Base-by-base conservation (phyloP, 2,888 invertebrate species). In the Drosophila kanekoi region DNA sequence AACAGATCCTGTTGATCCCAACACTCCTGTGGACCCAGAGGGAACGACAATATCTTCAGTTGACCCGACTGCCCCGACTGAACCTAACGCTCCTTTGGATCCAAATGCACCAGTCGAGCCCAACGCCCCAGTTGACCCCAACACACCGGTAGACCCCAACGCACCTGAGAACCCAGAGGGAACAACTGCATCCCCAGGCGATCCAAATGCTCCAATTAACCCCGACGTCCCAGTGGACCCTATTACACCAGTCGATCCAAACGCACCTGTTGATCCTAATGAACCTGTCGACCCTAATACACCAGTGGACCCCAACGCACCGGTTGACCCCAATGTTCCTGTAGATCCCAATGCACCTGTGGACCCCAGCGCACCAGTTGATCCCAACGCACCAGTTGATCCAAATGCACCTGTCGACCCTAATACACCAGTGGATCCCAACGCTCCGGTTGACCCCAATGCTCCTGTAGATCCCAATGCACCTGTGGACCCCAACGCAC, bases 351-450 rank as follows among this genome's bases (percentile, higher is more conserved):
- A 23, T 5, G 45, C 32, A 14, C 45, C 45, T 4, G 20, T 5
- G 20, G 5, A 20, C 5, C 23, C 23, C 23, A 23, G 5, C 23
- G 5, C 20, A 5, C 23, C 23, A 28, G 23, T 23, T 0, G 23
- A 28, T 1, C 23, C 23, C 2, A 28, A 28, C 3, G 32, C 32
- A 5, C 56, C 56, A 16, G 11, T 37, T 0, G 37, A 56, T 1
- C 63, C 66, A 2, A 63, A 41, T 18, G 45, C 38, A 1, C 57
- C 71, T 11, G 44, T n/a, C n/a, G 64, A 77, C 6, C 69, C 79
- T 8, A 14, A 53, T 20, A 5, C 20, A 20, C 23, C 23, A 23
- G 23, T 23, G 3, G 20, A 20, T 4, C 20, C 20, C 4, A 20
- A 20, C 20, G 5, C 20, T 5, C 20, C 20, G 5, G 20, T 20